These are phyloP conservation scores for Eidolon dupreanum DNA, from an alignment of 2,797 vertebrate genomes.

Conservation along the genomic window DNA sequence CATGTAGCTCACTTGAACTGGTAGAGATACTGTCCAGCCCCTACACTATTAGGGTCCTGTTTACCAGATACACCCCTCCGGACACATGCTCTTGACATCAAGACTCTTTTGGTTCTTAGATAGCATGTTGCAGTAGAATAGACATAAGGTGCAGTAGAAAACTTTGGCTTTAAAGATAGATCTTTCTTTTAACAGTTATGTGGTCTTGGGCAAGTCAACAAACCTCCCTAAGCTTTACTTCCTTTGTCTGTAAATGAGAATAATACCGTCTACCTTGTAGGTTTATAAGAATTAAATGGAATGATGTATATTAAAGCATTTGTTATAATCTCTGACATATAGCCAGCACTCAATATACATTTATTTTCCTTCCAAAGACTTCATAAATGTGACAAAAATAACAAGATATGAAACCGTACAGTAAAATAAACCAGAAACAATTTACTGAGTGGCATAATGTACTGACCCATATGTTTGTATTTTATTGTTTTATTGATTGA, in stretches of 20 bases:
- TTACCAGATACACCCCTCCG: not conserved
- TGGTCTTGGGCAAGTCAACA: not conserved
- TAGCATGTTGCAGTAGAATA: not conserved
- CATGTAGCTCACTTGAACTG: not conserved
- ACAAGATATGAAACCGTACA: not conserved
- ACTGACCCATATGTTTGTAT: not conserved
- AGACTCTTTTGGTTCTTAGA: not conserved
- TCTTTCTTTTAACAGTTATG: not conserved
- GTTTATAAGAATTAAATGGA: not conserved
- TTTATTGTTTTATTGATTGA: not conserved
- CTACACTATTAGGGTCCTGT: not conserved
- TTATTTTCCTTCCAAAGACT: not conserved
- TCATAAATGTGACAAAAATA: slow-evolving; percentile 54
- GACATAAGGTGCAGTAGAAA: not conserved
- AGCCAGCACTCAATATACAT: not conserved
- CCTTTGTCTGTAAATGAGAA: not conserved
- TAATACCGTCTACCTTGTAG: not conserved
- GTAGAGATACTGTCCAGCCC: not conserved
- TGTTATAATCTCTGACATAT: not conserved
- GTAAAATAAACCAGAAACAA: slow-evolving; percentile 6
- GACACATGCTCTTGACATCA: not conserved
- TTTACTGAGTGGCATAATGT: not conserved
- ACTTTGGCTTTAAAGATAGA: not conserved
- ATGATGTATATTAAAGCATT: slow-evolving; percentile 3
- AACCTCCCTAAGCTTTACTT: not conserved